Conservation (phyloP, 1,140 invertebrate genomes). For the Caerostris extrusa region DNA sequence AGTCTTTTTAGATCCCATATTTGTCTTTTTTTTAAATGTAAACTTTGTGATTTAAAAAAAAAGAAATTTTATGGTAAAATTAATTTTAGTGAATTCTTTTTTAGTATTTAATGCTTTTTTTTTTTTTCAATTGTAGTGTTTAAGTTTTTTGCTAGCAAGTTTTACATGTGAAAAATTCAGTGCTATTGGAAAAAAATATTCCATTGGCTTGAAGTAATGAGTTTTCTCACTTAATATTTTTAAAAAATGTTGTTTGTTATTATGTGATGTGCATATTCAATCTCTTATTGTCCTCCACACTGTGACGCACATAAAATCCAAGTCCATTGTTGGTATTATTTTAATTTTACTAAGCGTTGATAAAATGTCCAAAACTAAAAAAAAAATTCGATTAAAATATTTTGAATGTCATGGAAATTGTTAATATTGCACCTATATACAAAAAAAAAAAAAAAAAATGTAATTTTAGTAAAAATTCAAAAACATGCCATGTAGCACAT, state of each 20-base stretch:
- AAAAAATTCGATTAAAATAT: not conserved
- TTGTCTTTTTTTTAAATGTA: not conserved
- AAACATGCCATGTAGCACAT: too few relatives aligned
- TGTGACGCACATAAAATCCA: constrained; percentile 52
- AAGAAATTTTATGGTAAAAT: not conserved
- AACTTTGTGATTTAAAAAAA: not conserved
- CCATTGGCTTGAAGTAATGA: not conserved
- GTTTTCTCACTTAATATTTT: constrained; percentile 30
- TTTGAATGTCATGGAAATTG: constrained; percentile 12
- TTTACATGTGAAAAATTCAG: too few relatives aligned
- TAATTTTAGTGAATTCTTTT: not conserved
- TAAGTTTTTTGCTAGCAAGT: too few relatives aligned
- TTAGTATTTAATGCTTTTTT: not conserved
- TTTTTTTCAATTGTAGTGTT: too few relatives aligned
- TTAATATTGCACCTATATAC: constrained; percentile 1
- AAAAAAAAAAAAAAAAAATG: too few relatives aligned
- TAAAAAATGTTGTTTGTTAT: constrained; percentile 49
- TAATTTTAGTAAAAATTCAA: too few relatives aligned
- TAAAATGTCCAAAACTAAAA: not conserved
- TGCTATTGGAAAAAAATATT: not conserved
- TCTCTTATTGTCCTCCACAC: constrained; percentile 41
- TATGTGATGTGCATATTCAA: constrained; percentile 25
- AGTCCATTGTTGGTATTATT: constrained; percentile 61
- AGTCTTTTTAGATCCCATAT: not conserved
- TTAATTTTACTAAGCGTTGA: constrained; percentile 55